These are phyloP conservation scores for Chrysotoxum bicinctum DNA, from an alignment of 2,888 invertebrate species.

Conservation along the genomic window DNA sequence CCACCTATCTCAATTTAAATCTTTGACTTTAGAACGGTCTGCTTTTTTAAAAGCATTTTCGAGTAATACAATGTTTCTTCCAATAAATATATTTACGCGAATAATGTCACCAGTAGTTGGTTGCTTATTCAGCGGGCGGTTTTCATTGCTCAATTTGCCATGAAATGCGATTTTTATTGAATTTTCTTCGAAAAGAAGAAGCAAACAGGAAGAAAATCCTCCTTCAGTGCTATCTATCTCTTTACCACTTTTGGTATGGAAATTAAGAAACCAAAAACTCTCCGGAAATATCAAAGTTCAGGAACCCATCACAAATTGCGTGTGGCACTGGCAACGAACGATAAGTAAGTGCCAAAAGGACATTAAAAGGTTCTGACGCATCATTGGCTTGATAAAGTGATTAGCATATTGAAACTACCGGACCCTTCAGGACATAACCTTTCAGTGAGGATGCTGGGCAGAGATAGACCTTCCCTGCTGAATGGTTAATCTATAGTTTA, in stretches of 20 bases:
- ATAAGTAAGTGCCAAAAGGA: conserved; percentile 25
- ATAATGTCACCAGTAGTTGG: conserved; percentile 33
- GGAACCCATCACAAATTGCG: neutral
- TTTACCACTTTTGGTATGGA: neutral
- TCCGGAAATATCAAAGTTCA: neutral
- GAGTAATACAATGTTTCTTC: conserved; percentile 33
- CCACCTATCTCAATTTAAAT: neutral
- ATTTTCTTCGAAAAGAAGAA: neutral
- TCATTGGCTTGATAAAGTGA: conserved; percentile 20
- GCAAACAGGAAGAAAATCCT: neutral
- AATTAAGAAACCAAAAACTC: neutral
- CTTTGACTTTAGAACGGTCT: too few species aligned
- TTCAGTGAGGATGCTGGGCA: too few species aligned
- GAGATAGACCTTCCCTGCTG: neutral
- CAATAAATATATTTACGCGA: neutral
- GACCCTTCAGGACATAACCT: neutral
- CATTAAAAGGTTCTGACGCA: conserved; percentile 29
- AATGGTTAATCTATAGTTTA: neutral
- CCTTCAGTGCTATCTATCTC: neutral
- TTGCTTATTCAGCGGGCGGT: conserved; percentile 41
- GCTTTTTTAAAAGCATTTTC: conserved; percentile 64
- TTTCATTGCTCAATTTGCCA: conserved; percentile 58
- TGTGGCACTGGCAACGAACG: neutral
- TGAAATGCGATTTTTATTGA: conserved; percentile 63
- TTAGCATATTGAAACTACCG: conserved; percentile 2